Evolutionary conservation across 2,888 invertebrate genomes (phyloP), one percentile per base, ranked within the genome.

Genomic region (Sussaba pulchella): DNA sequence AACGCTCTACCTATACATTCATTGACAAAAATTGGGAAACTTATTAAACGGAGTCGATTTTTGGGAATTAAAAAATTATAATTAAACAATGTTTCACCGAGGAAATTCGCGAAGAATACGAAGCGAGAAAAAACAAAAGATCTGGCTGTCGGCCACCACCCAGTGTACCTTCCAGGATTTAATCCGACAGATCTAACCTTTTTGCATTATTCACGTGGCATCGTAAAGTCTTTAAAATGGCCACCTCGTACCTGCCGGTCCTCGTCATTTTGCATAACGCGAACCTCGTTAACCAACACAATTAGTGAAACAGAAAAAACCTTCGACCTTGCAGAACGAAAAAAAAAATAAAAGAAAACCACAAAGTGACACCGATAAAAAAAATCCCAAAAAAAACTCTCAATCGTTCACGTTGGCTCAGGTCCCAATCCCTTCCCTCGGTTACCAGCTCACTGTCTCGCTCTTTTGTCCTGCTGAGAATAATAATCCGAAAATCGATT

Each of bases 401-500:
- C 50, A 41, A 26, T 67, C 59, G 31, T n/a, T n/a, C n/a, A n/a
- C n/a, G n/a, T 64, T 70, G 70, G 72, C 72, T 47, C 19, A 19
- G 52, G 59, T 72, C 59, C 71, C 71, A 78, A 67, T 64, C 52
- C 52, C 59, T 41, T 57, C 41, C 36, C 24, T 71, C 77, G 75
- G 67, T 54, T 81, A 57, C 26, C 52, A n/a, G 50, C 52, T 24
- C 45, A 21, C 63, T 17, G 45, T 54, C 74, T 64, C 57, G 39
- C 17, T 47, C 45, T 77, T 50, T 63, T 52, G 69, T 72, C 70
- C 70, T 78, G 63, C 74, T 54, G 52, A 71, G 66, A 69, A 69
- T 80, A 72, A 72, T 71, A 72, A 80, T 76, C 72, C 54, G 47
- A 47, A 76, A 72, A 80, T 76, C 72, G 72, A 80, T 80, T 80